Evolutionary conservation across 2,797 vertebrate genomes (phyloP).

Genomic region (Gallinago stenura): DNA sequence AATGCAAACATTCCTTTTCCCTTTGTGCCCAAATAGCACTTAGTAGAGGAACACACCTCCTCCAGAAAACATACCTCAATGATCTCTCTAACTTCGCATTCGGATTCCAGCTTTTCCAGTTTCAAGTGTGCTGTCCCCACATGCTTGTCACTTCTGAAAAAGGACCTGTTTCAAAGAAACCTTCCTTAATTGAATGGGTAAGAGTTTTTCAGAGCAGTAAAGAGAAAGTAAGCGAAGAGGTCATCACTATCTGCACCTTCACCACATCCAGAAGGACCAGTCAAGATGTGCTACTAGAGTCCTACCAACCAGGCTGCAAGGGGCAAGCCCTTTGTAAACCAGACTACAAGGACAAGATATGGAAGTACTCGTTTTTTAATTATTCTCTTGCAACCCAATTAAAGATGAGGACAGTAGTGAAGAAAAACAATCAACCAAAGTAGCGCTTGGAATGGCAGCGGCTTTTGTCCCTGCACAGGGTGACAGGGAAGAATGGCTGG

Average conservation of each 20-base stretch:
- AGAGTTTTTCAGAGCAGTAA: not conserved
- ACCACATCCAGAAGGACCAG: not conserved
- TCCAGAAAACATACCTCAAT: conserved; percentile 79
- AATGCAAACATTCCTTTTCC: accelerated
- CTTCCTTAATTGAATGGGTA: not conserved
- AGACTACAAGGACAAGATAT: not conserved
- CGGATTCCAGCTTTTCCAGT: conserved; percentile 91
- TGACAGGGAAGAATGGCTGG: not conserved
- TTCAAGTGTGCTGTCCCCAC: conserved; percentile 92
- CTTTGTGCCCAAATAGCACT: not conserved
- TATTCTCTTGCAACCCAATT: not conserved
- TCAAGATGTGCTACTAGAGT: not conserved
- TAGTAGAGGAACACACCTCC: not conserved
- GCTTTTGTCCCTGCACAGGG: not conserved
- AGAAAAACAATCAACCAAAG: not conserved
- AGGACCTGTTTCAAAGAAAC: conserved; percentile 75
- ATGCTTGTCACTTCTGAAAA: conserved; percentile 93
- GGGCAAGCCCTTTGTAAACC: not conserved
- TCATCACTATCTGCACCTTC: not conserved
- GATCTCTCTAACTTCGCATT: conserved; percentile 95
- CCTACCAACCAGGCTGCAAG: not conserved
- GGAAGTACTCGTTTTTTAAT: not conserved
- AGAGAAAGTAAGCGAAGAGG: not conserved
- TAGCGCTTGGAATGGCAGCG: not conserved
- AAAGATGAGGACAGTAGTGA: not conserved